These are phyloP conservation scores for Hippocampus abdominalis DNA, from an alignment of 2,113 vertebrate genomes.

Conservation along the genomic window DNA sequence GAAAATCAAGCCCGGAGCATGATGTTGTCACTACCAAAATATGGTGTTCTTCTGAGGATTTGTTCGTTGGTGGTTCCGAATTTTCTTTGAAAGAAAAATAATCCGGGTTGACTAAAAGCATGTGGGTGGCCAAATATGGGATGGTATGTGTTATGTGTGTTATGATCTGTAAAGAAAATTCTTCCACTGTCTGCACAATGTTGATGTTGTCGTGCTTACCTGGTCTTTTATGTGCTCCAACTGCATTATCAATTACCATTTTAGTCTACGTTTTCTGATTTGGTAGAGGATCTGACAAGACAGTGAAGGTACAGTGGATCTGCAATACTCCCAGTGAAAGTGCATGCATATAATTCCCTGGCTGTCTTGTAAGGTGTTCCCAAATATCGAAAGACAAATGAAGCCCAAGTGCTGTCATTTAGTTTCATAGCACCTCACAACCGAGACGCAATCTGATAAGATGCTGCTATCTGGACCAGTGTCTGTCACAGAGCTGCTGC, in stretches of 20 bases:
- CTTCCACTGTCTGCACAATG: not conserved
- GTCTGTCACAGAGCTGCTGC: conserved; percentile 11
- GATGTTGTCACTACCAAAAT: not conserved
- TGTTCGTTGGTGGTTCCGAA: not conserved
- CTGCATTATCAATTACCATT: no score
- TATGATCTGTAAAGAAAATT: not conserved
- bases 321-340: not conserved
- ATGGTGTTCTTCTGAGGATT: not conserved
- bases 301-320: not conserved
- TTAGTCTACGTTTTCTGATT: no score
- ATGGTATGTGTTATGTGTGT: not conserved
- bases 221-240: no score
- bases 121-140: not conserved
- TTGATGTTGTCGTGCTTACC: not conserved
- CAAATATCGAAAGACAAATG: not conserved
- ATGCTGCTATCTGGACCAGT: conserved; percentile 14
- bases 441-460: conserved; percentile 17
- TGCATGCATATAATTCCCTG: not conserved
- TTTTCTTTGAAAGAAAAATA: not conserved
- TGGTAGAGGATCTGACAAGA: not conserved
- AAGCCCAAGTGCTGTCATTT: conserved; percentile 1
- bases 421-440: conserved; percentile 1
- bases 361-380: not conserved
- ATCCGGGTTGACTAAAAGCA: not conserved
- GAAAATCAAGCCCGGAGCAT: not conserved